These are phyloP conservation scores for Anser brachyrhynchus DNA, from an alignment of 2,113 vertebrate genomes.

Conservation along the genomic window DNA sequence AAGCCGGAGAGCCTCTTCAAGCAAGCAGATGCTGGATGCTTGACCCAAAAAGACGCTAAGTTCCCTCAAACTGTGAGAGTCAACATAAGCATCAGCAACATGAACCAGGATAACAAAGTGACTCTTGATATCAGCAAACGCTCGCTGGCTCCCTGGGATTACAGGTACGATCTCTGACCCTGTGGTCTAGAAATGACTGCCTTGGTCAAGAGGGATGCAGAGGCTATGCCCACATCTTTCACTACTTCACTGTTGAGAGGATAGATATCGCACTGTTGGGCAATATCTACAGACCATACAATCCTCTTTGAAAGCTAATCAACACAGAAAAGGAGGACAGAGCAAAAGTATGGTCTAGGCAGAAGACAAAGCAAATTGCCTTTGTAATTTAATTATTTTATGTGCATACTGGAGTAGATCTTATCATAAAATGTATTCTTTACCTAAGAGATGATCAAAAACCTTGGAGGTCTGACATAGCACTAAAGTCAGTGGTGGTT, in stretches of 20 bases:
- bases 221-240: background rate
- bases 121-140: conserved; percentile 44
- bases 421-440: background rate
- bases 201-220: background rate
- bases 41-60: background rate
- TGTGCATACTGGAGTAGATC: background rate
- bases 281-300: background rate
- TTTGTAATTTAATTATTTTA: background rate
- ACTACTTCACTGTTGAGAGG: background rate
- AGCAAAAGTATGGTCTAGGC: fast-evolving
- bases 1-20: background rate
- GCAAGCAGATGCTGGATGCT: conserved; percentile 16
- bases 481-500: background rate
- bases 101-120: background rate
- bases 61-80: conserved; percentile 69
- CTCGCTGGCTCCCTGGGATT: conserved; percentile 77
- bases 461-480: background rate
- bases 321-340: background rate
- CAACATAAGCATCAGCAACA: conserved; percentile 59
- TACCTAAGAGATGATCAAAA: background rate
- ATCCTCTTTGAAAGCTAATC: background rate
- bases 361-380: background rate
- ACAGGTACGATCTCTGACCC: conserved; percentile 60
- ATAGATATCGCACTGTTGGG: background rate
- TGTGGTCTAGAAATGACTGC: background rate